Evolutionary conservation across 37 sponge, comb jelly and placozoan genomes (phyloP), one percentile per base, ranked within the genome.

Genomic region (Cliona cf. orientalis): DNA sequence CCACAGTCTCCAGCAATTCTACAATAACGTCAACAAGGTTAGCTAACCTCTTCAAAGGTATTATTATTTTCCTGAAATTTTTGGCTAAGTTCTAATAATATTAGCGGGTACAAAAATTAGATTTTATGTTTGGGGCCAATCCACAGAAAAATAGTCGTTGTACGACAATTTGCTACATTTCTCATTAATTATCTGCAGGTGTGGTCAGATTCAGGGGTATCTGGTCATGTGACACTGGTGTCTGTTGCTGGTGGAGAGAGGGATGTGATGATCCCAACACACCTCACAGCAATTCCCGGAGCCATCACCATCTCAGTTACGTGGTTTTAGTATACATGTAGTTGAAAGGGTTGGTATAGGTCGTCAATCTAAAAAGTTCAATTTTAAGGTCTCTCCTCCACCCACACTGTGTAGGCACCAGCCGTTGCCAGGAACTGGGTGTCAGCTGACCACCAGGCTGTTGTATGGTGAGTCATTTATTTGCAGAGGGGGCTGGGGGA

Each of bases 361-460:
- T 19, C 53, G 14, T 49, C 14, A n/a, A n/a, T n/a, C n/a, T n/a
- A n/a, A n/a, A n/a, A n/a, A n/a, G n/a, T n/a, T n/a, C n/a, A n/a
- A n/a, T n/a, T n/a, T n/a, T 49, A 49, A 49, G 12, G 63, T n/a
- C 26, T 26, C 26, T 58, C 29, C 58, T 40, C 2, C 33, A 65
- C 67, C 31, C 33, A 23, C 42, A 2, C 42, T 37, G 6, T 71
- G 6, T 34, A 80, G 80, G 26, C 75, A 5, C 31, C 49, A 0
- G 74, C 80, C 44, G 76, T 90, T 4, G 86, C 90, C 6, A 55
- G 90, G n/a, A 80, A 83, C 49, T 90, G 90, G 90, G 75, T 66
- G 7, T 75, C 85, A 0, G 57, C 86, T 11, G 90, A 80, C n/a
- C 90, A 90, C 72, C 86, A 74, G 33, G 90, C 79, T n/a, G 62